phyloP scores from a whole-genome alignment of 2,888 invertebrate species.

The Eurytoma californica region DNA sequence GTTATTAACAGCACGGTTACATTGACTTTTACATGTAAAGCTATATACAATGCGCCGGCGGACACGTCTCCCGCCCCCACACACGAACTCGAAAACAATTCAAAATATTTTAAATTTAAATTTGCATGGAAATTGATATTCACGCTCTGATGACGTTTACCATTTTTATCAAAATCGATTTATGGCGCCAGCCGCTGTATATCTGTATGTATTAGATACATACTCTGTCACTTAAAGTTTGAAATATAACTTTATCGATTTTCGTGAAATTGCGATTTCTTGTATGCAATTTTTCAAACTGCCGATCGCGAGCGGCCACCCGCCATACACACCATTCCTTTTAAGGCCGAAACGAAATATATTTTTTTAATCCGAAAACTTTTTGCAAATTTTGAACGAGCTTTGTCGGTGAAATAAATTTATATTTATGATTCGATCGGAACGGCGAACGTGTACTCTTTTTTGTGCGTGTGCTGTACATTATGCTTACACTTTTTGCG shows the following conservation, averaged over 20 bases:
- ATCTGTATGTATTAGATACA: conserved; percentile 13
- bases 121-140: conserved; percentile 50
- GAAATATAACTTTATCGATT: conserved; percentile 48
- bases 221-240: conserved; percentile 40
- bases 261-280: conserved; percentile 43
- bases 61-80: not conserved
- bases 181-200: conserved; percentile 15
- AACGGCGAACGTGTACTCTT: no score
- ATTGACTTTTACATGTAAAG: conserved; percentile 1
- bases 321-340: conserved; percentile 7
- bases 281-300: conserved; percentile 45
- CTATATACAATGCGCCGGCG: not conserved
- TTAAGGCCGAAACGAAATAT: not conserved
- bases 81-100: conserved; percentile 33
- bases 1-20: conserved; percentile 18
- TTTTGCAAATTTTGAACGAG: not conserved
- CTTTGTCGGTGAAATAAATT: no score
- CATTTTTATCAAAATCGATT: conserved; percentile 53
- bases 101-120: conserved; percentile 48
- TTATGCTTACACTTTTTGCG: no score
- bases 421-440: no score
- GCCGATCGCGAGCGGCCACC: conserved; percentile 8
- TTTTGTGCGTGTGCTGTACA: no score
- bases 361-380: not conserved
- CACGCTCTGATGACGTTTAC: conserved; percentile 39